Evolutionary conservation across 2,113 vertebrate genomes (phyloP).

Genomic region (Nycticorax nycticorax): DNA sequence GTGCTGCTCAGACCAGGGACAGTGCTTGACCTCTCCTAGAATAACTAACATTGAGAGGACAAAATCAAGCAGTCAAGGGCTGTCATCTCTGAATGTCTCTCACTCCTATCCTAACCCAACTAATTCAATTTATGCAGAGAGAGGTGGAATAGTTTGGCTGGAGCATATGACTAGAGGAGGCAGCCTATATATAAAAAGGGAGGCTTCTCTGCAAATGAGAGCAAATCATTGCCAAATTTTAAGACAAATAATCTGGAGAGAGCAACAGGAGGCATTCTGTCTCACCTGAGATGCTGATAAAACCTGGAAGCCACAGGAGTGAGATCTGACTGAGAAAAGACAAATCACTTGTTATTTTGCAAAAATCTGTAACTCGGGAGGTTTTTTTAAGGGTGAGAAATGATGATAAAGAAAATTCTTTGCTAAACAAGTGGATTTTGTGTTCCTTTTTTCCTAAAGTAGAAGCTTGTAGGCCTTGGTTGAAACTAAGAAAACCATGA

Average conservation of each 20-base stretch:
- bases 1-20: neutral
- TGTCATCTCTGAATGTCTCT: neutral
- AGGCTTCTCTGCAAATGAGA: neutral
- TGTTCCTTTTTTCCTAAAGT: neutral
- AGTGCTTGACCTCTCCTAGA: neutral
- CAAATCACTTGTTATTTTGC: neutral
- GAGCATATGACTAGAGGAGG: neutral
- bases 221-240: conserved; percentile 2
- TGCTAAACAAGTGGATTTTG: neutral
- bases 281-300: conserved; percentile 54
- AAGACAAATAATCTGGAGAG: conserved; percentile 9
- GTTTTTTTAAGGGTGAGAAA: neutral
- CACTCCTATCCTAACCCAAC: neutral
- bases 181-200: neutral
- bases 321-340: conserved; percentile 42
- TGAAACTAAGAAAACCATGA: neutral
- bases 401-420: neutral
- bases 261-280: conserved; percentile 44
- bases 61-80: neutral
- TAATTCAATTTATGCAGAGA: neutral
- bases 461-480: neutral
- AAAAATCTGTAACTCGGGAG: neutral
- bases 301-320: conserved; percentile 36
- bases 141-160: neutral
- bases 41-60: neutral